Percentiles rank a stretch among this genome's conserved stretches.
Evolutionary conservation across 2,888 invertebrate genomes (phyloP).

Genomic region (Rotaria sp.): DNA sequence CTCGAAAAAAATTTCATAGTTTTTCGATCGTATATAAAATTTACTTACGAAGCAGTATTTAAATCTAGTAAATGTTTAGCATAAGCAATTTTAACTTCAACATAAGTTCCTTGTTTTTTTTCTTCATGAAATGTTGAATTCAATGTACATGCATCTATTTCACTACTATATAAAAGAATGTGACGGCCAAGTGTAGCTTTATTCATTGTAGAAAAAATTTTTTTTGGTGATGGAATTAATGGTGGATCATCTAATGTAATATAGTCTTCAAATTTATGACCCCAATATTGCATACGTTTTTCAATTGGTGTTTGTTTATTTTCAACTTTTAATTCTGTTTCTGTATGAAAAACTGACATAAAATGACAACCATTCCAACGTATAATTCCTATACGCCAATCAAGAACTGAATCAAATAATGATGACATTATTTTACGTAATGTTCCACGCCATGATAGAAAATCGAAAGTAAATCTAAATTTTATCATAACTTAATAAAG

Average conservation of each 20-base stretch:
- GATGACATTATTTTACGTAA: slow-evolving; percentile 27
- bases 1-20: too few relatives aligned
- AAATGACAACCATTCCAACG: slow-evolving; percentile 25
- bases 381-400: slow-evolving; percentile 19
- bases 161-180: neutral
- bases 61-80: slow-evolving; percentile 22
- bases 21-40: neutral
- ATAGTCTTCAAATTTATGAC: slow-evolving; percentile 28
- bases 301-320: neutral
- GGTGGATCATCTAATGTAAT: neutral
- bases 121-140: neutral
- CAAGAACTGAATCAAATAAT: neutral
- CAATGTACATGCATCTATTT: slow-evolving; percentile 12
- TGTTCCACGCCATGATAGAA: slow-evolving; percentile 13
- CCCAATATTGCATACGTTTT: slow-evolving; percentile 23
- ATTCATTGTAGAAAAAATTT: neutral
- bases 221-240: slow-evolving; percentile 10
- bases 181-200: slow-evolving; percentile 26
- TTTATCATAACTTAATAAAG: too few relatives aligned
- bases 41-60: neutral
- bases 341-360: neutral
- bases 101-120: neutral
- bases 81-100: neutral
- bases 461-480: slow-evolving; percentile 20
- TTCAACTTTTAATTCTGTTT: slow-evolving; percentile 1